These are phyloP conservation scores for Cremastinae sp. DNA, from an alignment of 2,888 invertebrate species.

Conservation along the genomic window DNA sequence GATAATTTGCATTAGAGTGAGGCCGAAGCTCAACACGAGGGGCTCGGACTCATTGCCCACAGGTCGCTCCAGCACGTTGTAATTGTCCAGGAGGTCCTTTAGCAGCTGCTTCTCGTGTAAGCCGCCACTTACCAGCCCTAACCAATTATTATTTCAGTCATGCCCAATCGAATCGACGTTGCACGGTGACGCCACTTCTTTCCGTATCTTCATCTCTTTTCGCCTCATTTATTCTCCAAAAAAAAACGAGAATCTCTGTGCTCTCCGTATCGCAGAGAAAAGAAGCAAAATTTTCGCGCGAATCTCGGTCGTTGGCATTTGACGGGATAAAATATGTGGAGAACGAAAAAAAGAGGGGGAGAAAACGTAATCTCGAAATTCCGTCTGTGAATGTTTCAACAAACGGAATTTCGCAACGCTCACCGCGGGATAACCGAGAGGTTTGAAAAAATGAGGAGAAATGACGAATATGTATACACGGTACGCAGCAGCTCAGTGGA, in stretches of 20 bases:
- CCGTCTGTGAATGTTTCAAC: conserved; percentile 17
- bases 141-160: conserved; percentile 77
- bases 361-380: too few species aligned
- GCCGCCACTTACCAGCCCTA: conserved; percentile 88
- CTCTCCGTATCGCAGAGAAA: too few species aligned
- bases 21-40: conserved; percentile 96
- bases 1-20: conserved; percentile 98
- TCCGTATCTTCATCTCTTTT: conserved; percentile 52
- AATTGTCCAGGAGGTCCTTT: conserved; percentile 94
- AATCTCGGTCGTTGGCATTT: too few species aligned
- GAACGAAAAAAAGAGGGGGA: conserved; percentile 25
- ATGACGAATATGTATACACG: too few species aligned
- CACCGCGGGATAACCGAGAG: conserved; percentile 7
- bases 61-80: conserved; percentile 96
- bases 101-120: conserved; percentile 95
- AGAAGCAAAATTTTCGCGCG: too few species aligned
- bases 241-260: too few species aligned
- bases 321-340: too few species aligned
- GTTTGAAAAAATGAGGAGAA: background rate
- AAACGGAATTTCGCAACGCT: conserved; percentile 41
- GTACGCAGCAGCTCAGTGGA: too few species aligned
- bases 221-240: background rate
- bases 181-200: conserved; percentile 60
- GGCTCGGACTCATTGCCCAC: conserved; percentile 98
- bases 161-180: conserved; percentile 61